Conservation (phyloP, 1,140 invertebrate species). For the Paraescarpia echinospica region DNA sequence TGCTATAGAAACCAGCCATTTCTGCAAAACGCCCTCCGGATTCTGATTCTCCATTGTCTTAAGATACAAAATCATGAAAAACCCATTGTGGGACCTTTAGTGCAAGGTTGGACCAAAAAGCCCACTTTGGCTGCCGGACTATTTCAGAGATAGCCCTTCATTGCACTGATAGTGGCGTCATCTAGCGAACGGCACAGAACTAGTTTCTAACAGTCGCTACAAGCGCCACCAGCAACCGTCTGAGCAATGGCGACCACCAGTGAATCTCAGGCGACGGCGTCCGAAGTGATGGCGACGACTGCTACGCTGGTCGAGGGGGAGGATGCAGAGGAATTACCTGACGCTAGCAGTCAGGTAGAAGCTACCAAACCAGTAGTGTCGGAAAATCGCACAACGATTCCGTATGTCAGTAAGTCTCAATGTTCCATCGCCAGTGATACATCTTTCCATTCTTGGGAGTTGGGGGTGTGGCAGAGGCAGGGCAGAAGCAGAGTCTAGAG, state of each 20-base stretch:
- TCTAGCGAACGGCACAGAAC: background rate
- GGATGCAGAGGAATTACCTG: background rate
- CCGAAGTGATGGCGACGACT: background rate
- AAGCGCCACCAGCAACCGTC: background rate
- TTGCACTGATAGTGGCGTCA: background rate
- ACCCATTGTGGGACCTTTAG: no score
- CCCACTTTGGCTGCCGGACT: no score
- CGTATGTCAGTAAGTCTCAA: background rate
- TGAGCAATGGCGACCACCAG: constrained; percentile 3
- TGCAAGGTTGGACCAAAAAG: no score
- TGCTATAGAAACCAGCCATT: no score
- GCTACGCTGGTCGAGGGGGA: background rate
- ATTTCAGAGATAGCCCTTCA: no score
- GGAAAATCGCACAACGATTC: background rate
- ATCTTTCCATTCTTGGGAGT: background rate
- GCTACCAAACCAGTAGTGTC: background rate
- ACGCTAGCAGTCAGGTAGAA: background rate
- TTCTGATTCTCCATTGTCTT: no score
- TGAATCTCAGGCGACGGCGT: background rate
- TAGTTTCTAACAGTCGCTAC: background rate
- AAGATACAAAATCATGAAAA: no score
- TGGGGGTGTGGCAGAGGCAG: background rate
- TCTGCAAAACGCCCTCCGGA: no score
- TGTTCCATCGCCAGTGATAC: background rate
- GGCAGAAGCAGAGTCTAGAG: no score